Conservation (phyloP, 1,140 invertebrate species). For the Bombyx mandarina region DNA sequence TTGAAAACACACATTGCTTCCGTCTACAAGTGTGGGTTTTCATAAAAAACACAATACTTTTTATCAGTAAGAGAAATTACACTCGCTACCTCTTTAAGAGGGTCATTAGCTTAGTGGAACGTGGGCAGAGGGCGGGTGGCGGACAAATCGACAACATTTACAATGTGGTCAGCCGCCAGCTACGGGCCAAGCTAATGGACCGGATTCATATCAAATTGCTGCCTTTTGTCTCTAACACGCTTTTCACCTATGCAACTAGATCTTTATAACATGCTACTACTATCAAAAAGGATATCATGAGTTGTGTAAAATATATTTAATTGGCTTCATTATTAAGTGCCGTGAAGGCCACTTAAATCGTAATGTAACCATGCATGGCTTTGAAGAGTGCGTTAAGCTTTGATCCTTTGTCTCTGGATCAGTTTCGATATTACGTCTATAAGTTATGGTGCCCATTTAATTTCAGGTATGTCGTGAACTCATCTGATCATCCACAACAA, state of each 20-base stretch:
- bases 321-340: neutral
- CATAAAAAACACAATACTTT: no score
- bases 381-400: no score
- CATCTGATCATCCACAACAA: no score
- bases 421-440: no score
- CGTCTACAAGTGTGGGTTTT: no score
- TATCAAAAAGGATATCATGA: neutral
- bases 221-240: neutral
- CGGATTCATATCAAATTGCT: slow-evolving; percentile 1
- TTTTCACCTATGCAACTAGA: neutral
- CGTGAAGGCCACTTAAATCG: no score
- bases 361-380: no score
- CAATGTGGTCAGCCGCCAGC: slow-evolving; percentile 1
- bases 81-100: slow-evolving; percentile 2
- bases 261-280: neutral
- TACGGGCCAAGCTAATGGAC: neutral
- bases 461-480: no score
- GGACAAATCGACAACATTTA: slow-evolving; percentile 4
- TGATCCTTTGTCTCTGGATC: no score
- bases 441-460: no score
- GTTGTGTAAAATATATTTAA: no score
- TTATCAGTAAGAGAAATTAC: slow-evolving; percentile 1
- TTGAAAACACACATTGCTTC: no score
- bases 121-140: neutral
- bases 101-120: slow-evolving; percentile 5